phyloP scores from a whole-genome alignment of 2,888 invertebrate species.

The Oxytorus armatus region DNA sequence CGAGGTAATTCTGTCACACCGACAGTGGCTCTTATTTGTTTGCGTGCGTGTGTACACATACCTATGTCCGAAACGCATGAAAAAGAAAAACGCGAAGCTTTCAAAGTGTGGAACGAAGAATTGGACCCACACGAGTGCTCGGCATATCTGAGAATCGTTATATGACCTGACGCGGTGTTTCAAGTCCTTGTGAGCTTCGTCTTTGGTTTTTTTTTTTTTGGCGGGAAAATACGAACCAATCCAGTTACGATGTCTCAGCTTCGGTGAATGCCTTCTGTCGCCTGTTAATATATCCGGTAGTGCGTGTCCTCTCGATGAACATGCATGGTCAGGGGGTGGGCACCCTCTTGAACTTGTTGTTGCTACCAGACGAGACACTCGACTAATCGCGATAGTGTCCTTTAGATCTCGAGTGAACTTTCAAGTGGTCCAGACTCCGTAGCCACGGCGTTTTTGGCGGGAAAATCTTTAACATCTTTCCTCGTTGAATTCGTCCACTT shows the following conservation, averaged over 20 bases:
- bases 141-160: slow-evolving; percentile 9
- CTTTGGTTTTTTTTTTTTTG: slow-evolving; percentile 62
- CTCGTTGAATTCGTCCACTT: slow-evolving; percentile 5
- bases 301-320: slow-evolving; percentile 26
- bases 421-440: slow-evolving; percentile 52
- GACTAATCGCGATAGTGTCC: slow-evolving; percentile 24
- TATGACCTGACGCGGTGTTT: slow-evolving; percentile 13
- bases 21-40: background rate
- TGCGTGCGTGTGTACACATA: background rate
- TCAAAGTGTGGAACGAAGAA: slow-evolving; percentile 41
- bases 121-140: slow-evolving; percentile 36
- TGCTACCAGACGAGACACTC: slow-evolving; percentile 40
- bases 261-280: slow-evolving; percentile 38
- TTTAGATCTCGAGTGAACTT: slow-evolving; percentile 12
- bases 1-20: slow-evolving; percentile 29
- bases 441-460: slow-evolving; percentile 12
- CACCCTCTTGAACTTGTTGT: slow-evolving; percentile 36
- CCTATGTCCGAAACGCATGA: slow-evolving; percentile 27
- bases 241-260: slow-evolving; percentile 20
- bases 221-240: slow-evolving; percentile 64
- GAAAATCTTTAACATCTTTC: slow-evolving; percentile 5
- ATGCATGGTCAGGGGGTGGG: slow-evolving; percentile 2
- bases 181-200: slow-evolving; percentile 34
- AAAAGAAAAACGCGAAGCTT: slow-evolving; percentile 6
- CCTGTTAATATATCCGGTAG: slow-evolving; percentile 30